Evolutionary conservation across 2,888 invertebrate genomes (phyloP), one percentile per base, ranked within the genome.

Genomic region (Diplazon laetatorius): DNA sequence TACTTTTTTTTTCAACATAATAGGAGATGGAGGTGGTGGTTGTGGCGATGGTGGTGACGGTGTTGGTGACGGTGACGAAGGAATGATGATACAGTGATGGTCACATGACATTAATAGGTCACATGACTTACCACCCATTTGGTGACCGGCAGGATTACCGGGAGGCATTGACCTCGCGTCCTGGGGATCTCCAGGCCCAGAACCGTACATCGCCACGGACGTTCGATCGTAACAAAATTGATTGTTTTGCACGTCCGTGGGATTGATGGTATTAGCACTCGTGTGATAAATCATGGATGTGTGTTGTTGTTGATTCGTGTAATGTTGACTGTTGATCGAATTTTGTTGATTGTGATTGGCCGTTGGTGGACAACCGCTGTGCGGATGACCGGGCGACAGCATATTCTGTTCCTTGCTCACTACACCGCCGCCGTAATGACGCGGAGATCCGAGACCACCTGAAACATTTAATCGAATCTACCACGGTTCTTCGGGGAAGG

Each of bases 181-280:
- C 89, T 90, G 89, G 83, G 87, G 78, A 81, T 90, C 90, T 74
- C 88, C 89, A 82, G 89, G 88, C 81, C 87, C 89, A 83, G 89
- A 83, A 81, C 89, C 85, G 88, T 91, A 92, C 85, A 91, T 87
- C 87, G 90, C 88, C 85, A 91, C 89, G 75, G 90, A 91, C 90
- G 92, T 91, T 91, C 93, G 93, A 92, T 93, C 93, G 91, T 93
- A 93, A 92, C 93, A 93, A 92, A 92, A 93, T 91, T 92, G 93
- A 91, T 91, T 91, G 86, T 91, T 91, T 91, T 92, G 92, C 89
- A 91, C 91, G 87, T 92, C 92, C 90, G 91, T 91, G 91, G 90
- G 92, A 92, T 86, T 89, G 87, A 88, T 88, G 85, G 87, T 90
- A 86, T 89, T 91, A 88, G 90, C 90, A 87, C 89, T 90, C 88